Evolutionary conservation across 23 tunicate genomes (phyloP).

Genomic region (Styela clava): DNA sequence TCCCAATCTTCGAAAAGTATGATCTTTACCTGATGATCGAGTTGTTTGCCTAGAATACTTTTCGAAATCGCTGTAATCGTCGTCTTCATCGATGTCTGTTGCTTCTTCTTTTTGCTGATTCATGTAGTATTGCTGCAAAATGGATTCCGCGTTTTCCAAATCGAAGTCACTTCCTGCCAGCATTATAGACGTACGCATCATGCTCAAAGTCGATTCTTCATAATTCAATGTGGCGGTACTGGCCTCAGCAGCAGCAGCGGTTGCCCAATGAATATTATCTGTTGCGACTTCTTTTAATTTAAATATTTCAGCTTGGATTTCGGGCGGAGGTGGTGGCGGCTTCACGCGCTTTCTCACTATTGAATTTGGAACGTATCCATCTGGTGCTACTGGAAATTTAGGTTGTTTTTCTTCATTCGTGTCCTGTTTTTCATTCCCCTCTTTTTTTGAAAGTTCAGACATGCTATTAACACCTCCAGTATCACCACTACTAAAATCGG

Average conservation of each 20-base stretch:
- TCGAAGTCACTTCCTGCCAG: neutral
- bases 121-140: neutral
- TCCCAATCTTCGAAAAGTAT: conserved; percentile 12
- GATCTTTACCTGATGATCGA: neutral
- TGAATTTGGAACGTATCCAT: conserved; percentile 65
- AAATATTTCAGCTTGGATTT: neutral
- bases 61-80: neutral
- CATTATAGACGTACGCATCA: neutral
- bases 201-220: neutral
- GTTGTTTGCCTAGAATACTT: neutral
- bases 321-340: conserved; percentile 37
- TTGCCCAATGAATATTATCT: neutral
- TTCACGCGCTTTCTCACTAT: conserved; percentile 36
- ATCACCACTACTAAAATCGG: neutral
- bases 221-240: neutral
- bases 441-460: too few relatives aligned
- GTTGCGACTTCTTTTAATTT: neutral
- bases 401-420: conserved; percentile 1
- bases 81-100: neutral
- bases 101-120: neutral
- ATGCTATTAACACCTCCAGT: neutral
- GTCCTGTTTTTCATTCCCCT: too few relatives aligned
- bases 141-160: neutral
- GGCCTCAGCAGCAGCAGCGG: neutral
- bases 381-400: conserved; percentile 46